Conservation (phyloP, 2,797 vertebrate genomes). For the Nyctalus aviator region DNA sequence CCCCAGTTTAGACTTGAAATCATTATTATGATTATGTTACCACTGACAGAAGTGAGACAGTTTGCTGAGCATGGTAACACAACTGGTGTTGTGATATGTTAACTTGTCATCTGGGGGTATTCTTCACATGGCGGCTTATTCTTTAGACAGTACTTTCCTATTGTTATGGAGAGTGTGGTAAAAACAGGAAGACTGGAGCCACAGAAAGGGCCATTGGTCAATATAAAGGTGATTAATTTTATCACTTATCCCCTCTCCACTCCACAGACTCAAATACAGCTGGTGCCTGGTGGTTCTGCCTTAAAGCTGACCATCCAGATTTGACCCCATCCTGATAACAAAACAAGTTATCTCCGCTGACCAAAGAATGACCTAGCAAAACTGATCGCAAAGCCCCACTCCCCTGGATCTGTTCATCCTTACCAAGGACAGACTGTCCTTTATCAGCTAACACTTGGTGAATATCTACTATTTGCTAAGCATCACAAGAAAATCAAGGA, state of each 20-base stretch:
- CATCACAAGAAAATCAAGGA: neutral
- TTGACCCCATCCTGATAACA: neutral
- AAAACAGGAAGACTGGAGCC: neutral
- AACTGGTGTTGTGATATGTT: neutral
- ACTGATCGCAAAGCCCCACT: neutral
- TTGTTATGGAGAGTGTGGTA: neutral
- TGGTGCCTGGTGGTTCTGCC: neutral
- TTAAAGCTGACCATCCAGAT: neutral
- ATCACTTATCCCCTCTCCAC: neutral
- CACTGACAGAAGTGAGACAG: neutral
- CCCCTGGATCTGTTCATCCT: neutral
- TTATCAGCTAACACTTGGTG: neutral
- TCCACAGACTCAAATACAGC: neutral
- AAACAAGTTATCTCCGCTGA: neutral
- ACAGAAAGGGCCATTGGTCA: neutral
- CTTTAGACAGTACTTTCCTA: neutral
- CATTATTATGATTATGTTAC: neutral
- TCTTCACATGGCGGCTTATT: neutral
- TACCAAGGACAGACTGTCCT: neutral
- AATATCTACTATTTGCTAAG: neutral
- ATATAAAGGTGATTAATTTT: neutral
- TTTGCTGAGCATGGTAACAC: neutral
- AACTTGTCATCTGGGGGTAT: neutral
- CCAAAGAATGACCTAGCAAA: neutral
- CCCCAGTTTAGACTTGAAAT: slow-evolving; percentile 3